A percentile compares a stretch with the other conserved stretches of the same genome.
Conservation (phyloP, 2,797 vertebrate genomes). For the Aeoliscus strigatus region DNA sequence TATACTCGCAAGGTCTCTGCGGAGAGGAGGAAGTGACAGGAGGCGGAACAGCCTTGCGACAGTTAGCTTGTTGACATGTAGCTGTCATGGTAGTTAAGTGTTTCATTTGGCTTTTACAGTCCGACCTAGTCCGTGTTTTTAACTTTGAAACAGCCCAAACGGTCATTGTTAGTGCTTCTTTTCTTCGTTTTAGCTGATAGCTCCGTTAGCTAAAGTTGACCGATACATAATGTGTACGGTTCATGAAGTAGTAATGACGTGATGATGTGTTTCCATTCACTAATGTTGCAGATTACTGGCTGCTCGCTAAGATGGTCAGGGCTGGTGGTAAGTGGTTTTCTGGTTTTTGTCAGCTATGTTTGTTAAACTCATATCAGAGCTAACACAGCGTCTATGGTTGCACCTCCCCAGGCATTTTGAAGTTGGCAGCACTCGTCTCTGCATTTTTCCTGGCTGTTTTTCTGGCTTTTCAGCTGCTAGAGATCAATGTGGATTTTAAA, state of each 20-base stretch:
- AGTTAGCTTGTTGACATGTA: constrained; percentile 5
- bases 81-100: neutral
- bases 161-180: neutral
- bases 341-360: too few species aligned
- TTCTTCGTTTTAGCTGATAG: neutral
- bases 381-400: neutral
- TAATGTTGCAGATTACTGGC: constrained; percentile 8
- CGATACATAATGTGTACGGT: neutral
- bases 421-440: constrained; percentile 76
- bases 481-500: constrained; percentile 85
- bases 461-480: constrained; percentile 88
- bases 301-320: constrained; percentile 50
- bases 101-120: too few species aligned
- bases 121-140: too few species aligned
- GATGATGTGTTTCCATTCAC: too few species aligned
- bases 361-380: too few species aligned
- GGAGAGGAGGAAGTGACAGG: neutral
- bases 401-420: constrained; percentile 76
- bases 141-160: neutral
- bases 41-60: neutral
- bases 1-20: too few species aligned
- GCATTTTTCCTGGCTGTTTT: constrained; percentile 85
- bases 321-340: constrained; percentile 37
- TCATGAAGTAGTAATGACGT: too few species aligned
- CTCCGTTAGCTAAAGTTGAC: neutral